Base-by-base conservation (phyloP, 1,140 invertebrate species). In the Paramacrobiotus metropolitanus region DNA sequence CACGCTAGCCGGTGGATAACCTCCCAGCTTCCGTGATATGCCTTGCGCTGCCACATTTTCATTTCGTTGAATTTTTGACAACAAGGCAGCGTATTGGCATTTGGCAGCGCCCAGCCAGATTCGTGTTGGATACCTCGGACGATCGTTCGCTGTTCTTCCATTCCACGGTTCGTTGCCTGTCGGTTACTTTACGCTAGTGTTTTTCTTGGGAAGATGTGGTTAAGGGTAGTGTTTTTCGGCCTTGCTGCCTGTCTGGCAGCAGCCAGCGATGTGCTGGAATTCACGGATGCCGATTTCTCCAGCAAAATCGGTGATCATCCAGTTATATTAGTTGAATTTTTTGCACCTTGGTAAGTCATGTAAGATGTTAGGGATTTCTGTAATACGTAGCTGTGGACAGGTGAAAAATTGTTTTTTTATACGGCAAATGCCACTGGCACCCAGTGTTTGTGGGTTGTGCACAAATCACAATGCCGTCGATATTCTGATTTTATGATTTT, bases 281-380 rank as follows among this genome's bases (percentile, higher is more conserved):
- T 81, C 28, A 77, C 75, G 0, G 68, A 68, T 2, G 74, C 77
- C 59, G 79, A 77, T 63, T 81, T 81, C 67, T 71, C 74, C 30
- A 71, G 76, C 20, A 72, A 72, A 64, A 67, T 79, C 29, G 70
- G 71, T 30, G 70, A 72, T 31, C 68, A 75, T 59, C 69, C 76
- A 18, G 67, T 81, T 20, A 74, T 74, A 20, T 69, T 81, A n/a
- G 76, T 80, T 1, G 77, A 79, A 66, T 81, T 81, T 66, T 81
- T 80, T 72, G 78, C 80, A 59, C 77, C 78, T 30, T 80, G 78
- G 77, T 80, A 72, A 66, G 48, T 55, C 15, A 15, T 20, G 48
- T n/a, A n/a, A 28, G 15, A 15, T 55, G 15, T 20, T 55, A 9
- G 15, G 24, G 4, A 20, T 9, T 24, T 15, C 28, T 55, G 9